Base-by-base conservation (phyloP, 2,888 invertebrate species). In the Stenodera caucasica region DNA sequence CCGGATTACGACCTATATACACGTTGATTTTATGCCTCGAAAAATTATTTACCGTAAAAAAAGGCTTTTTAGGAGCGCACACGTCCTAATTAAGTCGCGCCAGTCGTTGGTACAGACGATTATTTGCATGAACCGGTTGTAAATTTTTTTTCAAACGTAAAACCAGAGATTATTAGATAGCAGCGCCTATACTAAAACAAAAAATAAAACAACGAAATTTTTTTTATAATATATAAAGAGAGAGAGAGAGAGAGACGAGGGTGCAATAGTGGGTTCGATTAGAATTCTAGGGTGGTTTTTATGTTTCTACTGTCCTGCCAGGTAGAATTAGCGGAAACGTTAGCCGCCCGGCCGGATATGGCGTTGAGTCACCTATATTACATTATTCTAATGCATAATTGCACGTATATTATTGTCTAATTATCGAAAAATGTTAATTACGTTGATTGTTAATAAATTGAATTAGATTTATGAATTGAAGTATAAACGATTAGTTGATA, bases 291-390 rank as follows among this genome's bases (percentile, higher is more conserved):
- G 45, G 45, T 21, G 45, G 45, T 45, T 45, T 45, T 45, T 45
- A 45, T 21, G 21, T 45, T 45, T 2, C 45, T 21, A 51, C 51
- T 29, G 51, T 52, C 30, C 32, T 26, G 53, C 23, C 14, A 54
- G 58, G 57, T 30, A 32, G 53, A 45, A 45, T 45, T 65, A 66
- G 68, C 68, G 69, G 67, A 70, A 71, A 70, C 66, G 66, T 70
- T 64, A 65, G 63, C 62, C 67, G 61, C 58, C 60, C 65, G 59
- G 57, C 55, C 51, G 45, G 73, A 73, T 72, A 71, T 66, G 68
- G 58, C 57, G 69, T 70, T 72, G 73, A 73, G 66, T 73, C 73
- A 72, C 70, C 67, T 60, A 49, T 35, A 52, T 40, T 45, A 21
- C 45, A 45, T 45, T 32, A 51, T 51, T 51, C 29, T 51, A 26